These are phyloP conservation scores for Ceriagrion tenellum DNA, from an alignment of 2,888 invertebrate genomes.

Conservation along the genomic window DNA sequence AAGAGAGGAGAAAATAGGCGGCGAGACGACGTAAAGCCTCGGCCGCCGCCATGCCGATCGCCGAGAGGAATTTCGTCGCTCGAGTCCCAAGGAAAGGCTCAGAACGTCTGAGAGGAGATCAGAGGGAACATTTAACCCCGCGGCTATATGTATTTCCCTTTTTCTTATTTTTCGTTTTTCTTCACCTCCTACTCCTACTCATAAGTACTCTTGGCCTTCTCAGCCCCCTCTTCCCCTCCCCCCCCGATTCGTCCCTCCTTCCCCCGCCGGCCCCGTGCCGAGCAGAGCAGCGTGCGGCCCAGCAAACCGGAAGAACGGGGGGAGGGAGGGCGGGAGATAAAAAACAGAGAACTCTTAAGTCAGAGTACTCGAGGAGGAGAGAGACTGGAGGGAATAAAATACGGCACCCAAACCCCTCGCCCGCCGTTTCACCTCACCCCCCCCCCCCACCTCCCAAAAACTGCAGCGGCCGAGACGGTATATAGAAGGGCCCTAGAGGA, in stretches of 20 bases:
- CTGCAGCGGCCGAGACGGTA: not conserved
- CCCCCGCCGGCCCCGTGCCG: not conserved
- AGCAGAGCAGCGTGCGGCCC: not conserved
- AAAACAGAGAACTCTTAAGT: not conserved
- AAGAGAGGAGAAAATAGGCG: not conserved
- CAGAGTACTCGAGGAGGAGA: not conserved
- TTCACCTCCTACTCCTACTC: too few species aligned
- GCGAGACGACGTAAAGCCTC: not conserved
- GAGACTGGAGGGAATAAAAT: not conserved
- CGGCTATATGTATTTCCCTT: not conserved
- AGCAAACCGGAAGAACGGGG: not conserved
- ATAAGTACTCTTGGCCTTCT: too few species aligned
- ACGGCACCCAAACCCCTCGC: not conserved
- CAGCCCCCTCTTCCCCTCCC: not conserved
- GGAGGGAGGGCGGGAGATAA: not conserved
- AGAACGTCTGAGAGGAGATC: conserved; percentile 41
- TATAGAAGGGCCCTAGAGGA: not conserved
- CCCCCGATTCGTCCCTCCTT: too few species aligned
- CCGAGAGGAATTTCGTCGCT: not conserved
- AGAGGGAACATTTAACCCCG: not conserved
- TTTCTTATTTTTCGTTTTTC: not conserved
- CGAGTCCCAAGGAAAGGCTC: not conserved
- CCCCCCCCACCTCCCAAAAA: not conserved
- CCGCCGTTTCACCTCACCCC: not conserved
- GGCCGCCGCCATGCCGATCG: not conserved